Percentiles rank a stretch among this genome's conserved stretches.
phyloP scores from a whole-genome alignment of 2,113 vertebrate species.

The Columba livia region DNA sequence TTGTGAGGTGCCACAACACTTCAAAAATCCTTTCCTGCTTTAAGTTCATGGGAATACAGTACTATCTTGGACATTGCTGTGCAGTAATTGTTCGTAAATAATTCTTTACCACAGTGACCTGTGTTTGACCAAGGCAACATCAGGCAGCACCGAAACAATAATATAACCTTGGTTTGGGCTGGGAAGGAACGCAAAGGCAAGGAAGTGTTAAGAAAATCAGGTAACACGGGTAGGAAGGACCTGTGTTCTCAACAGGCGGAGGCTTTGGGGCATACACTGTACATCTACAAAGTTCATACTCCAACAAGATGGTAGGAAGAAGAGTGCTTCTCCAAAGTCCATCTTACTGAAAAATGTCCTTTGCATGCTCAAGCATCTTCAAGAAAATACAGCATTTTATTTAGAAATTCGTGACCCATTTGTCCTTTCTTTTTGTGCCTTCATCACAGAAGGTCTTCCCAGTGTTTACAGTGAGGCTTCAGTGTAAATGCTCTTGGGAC shows the following conservation, averaged over 20 bases:
- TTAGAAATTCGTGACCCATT: neutral
- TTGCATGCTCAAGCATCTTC: neutral
- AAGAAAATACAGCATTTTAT: neutral
- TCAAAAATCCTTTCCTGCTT: neutral
- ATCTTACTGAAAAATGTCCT: neutral
- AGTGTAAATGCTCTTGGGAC: too few species aligned
- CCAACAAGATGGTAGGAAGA: neutral
- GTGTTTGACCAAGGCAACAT: neutral
- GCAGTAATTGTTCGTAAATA: neutral
- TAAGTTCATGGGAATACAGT: neutral
- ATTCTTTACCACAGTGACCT: neutral
- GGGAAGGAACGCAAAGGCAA: neutral
- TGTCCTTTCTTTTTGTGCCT: neutral
- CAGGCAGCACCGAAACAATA: neutral
- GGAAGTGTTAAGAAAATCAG: neutral
- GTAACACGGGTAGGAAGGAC: neutral
- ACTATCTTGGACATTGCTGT: neutral
- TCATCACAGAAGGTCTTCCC: neutral
- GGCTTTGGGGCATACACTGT: neutral
- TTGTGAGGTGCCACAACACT: neutral
- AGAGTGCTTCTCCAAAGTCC: neutral
- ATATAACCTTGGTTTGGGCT: neutral
- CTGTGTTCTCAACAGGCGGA: neutral
- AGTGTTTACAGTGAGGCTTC: neutral
- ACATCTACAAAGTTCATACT: neutral